A percentile compares a stretch with the other conserved stretches of the same genome.
Evolutionary conservation across 2,888 invertebrate genomes (phyloP).

Genomic region (Halictus quadricinctus): DNA sequence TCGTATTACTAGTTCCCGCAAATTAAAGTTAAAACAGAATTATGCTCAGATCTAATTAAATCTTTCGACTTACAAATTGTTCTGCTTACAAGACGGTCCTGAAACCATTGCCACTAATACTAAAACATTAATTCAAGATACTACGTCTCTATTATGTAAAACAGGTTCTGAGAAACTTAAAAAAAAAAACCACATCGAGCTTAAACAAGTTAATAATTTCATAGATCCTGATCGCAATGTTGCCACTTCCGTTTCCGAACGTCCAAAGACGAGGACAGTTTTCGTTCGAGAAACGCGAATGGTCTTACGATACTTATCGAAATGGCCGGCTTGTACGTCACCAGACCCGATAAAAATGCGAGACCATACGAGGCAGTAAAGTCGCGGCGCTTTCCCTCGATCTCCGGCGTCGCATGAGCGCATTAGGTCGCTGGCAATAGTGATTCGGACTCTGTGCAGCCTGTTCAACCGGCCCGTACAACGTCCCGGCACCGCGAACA

Average conservation of each 20-base stretch:
- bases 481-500: conserved; percentile 56
- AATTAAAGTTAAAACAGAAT: no score
- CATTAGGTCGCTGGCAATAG: background rate
- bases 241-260: background rate
- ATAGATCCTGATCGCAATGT: background rate
- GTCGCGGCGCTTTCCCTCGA: no score
- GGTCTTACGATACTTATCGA: background rate
- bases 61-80: background rate
- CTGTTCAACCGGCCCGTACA: conserved; percentile 57
- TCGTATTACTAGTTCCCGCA: no score
- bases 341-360: conserved; percentile 2
- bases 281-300: background rate
- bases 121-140: background rate
- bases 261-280: background rate
- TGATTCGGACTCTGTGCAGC: conserved; percentile 54
- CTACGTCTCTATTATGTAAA: background rate
- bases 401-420: background rate
- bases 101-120: background rate
- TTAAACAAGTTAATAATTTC: background rate
- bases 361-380: conserved; percentile 3
- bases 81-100: background rate
- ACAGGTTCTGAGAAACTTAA: background rate
- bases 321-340: background rate
- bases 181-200: background rate
- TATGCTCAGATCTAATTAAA: no score